Conservation (phyloP, 2,797 vertebrate genomes). For the Rousettus madagascariensis region DNA sequence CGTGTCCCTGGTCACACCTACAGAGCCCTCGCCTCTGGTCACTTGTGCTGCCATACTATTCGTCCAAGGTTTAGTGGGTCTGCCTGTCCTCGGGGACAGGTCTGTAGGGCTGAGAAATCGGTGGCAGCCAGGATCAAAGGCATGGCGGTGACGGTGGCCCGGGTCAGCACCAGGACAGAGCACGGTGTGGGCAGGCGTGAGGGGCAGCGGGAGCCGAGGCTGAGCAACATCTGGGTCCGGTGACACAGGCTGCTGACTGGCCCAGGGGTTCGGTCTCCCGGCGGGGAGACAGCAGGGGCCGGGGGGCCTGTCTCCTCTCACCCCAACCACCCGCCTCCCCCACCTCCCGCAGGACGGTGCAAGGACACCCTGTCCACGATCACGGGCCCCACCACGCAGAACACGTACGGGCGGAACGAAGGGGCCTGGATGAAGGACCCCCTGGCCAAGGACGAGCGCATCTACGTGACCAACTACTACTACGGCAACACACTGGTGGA, state of each 20-base stretch:
- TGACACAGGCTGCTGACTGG: background rate
- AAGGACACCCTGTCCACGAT: constrained; percentile 97
- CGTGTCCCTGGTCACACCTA: background rate
- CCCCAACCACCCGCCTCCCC: background rate
- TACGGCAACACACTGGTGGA: constrained; percentile 96
- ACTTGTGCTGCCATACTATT: accelerated
- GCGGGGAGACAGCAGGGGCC: background rate
- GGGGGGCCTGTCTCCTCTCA: too few species aligned
- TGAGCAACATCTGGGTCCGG: background rate
- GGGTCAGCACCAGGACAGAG: background rate
- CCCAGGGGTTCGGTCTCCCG: background rate
- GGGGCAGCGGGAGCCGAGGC: background rate
- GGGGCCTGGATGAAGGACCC: constrained; percentile 99
- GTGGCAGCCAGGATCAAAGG: background rate
- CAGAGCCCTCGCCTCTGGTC: background rate
- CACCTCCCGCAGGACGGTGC: constrained; percentile 88
- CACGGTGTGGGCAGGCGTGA: accelerated
- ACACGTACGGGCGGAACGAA: constrained; percentile 94
- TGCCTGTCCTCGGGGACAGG: background rate
- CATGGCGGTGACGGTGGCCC: background rate
- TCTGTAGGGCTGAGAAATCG: background rate
- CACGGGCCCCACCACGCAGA: constrained; percentile 93
- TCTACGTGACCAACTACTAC: constrained; percentile 96
- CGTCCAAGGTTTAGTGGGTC: background rate
- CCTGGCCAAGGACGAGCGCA: constrained; percentile 90